phyloP scores from a whole-genome alignment of 2,797 vertebrate genomes.

The Orientallactaga sibirica region DNA sequence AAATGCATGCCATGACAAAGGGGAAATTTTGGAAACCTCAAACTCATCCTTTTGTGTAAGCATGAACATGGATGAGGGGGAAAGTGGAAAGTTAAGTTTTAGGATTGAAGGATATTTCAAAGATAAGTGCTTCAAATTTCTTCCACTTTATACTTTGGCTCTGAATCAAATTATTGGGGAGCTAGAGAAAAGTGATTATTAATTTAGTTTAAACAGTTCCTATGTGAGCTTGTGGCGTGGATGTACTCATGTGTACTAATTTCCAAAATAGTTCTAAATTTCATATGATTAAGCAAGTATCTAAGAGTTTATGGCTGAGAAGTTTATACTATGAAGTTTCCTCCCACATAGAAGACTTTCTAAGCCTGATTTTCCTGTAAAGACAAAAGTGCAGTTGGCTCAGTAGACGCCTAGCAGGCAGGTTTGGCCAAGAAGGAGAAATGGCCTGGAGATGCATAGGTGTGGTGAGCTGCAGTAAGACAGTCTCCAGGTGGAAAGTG shows the following conservation, averaged over 20 bases:
- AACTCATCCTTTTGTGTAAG: not conserved
- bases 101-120: not conserved
- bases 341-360: not conserved
- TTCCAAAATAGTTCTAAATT: not conserved
- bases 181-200: not conserved
- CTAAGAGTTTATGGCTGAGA: not conserved
- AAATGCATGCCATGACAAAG: not conserved
- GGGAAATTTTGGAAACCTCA: not conserved
- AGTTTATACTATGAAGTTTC: not conserved
- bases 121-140: rapidly evolving
- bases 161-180: not conserved
- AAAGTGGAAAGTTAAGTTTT: not conserved
- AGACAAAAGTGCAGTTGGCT: not conserved
- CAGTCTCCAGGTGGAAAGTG: too few relatives aligned
- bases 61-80: not conserved
- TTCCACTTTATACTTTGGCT: too few relatives aligned
- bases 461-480: not conserved
- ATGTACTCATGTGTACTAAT: not conserved
- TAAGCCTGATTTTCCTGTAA: not conserved
- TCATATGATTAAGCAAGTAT: not conserved
- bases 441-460: not conserved
- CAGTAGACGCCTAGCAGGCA: not conserved
- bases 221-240: not conserved
- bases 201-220: not conserved
- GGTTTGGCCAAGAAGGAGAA: not conserved